Conservation (phyloP, 2,888 invertebrate species). For the Parthenolecanium corni region DNA sequence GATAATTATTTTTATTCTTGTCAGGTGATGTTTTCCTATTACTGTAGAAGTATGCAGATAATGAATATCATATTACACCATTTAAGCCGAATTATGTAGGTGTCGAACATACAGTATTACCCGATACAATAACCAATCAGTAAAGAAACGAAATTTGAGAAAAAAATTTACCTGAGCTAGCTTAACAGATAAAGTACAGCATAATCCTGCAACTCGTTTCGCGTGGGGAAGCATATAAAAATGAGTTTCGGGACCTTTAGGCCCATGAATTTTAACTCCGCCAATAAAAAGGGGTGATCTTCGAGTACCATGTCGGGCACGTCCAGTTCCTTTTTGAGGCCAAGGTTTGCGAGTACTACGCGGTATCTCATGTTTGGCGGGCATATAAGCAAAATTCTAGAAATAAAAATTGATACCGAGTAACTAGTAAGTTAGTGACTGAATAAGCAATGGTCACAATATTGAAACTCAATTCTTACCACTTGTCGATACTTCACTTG, state of each 20-base stretch:
- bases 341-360: slow-evolving; percentile 91
- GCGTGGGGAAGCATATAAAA: slow-evolving; percentile 88
- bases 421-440: not conserved
- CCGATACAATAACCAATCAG: no score
- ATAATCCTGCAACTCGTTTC: slow-evolving; percentile 64
- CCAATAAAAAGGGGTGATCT: slow-evolving; percentile 75
- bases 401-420: slow-evolving; percentile 15
- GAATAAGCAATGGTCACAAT: not conserved
- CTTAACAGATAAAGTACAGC: slow-evolving; percentile 75
- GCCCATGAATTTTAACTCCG: slow-evolving; percentile 75
- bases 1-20: no score
- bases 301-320: slow-evolving; percentile 83
- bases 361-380: slow-evolving; percentile 57
- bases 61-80: no score
- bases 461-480: slow-evolving; percentile 39
- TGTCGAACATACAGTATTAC: no score
- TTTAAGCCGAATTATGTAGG: no score
- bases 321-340: slow-evolving; percentile 90
- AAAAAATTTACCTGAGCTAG: slow-evolving; percentile 51
- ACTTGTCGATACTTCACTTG: slow-evolving; percentile 70
- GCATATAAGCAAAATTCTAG: slow-evolving; percentile 60
- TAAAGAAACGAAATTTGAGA: no score
- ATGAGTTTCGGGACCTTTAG: slow-evolving; percentile 75
- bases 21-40: no score
- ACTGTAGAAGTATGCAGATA: no score